Evolutionary conservation across 2,113 vertebrate genomes (phyloP).

Genomic region (Haemorhous mexicanus): DNA sequence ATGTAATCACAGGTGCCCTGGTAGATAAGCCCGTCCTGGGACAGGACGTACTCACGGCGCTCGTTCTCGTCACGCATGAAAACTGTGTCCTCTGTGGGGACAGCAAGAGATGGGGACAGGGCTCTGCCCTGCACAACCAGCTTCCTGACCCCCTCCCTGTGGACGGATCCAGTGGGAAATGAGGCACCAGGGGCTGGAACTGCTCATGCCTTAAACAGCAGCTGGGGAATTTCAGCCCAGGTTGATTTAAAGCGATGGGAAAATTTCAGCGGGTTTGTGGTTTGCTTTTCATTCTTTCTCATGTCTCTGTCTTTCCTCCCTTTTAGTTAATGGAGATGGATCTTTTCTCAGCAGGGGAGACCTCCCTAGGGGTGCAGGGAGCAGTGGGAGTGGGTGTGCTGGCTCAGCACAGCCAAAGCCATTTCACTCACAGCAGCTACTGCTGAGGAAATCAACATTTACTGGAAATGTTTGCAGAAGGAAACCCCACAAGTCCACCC

Average conservation of each 20-base stretch:
- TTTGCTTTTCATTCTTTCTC: neutral
- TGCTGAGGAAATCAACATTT: neutral
- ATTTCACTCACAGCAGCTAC: neutral
- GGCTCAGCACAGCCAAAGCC: neutral
- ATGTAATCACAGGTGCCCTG: constrained; percentile 75
- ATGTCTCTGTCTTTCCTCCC: neutral
- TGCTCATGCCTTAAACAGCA: neutral
- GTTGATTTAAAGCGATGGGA: neutral
- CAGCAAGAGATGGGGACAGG: neutral
- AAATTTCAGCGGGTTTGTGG: neutral
- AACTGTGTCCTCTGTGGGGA: constrained; percentile 79
- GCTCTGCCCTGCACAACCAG: neutral
- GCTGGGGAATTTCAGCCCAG: neutral
- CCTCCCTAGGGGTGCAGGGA: neutral
- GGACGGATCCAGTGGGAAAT: neutral
- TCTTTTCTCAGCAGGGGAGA: neutral
- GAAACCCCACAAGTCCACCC: neutral
- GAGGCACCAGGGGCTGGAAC: neutral
- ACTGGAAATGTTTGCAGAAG: neutral
- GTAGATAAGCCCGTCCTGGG: constrained; percentile 88
- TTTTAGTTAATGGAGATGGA: neutral
- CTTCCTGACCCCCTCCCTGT: neutral
- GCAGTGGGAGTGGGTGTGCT: neutral
- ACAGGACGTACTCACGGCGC: constrained; percentile 82
- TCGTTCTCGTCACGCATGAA: constrained; percentile 77